A percentile compares a stretch with the other conserved stretches of the same genome.
These are phyloP conservation scores for Emmelina monodactyla DNA, from an alignment of 2,888 invertebrate species.

Conservation along the genomic window DNA sequence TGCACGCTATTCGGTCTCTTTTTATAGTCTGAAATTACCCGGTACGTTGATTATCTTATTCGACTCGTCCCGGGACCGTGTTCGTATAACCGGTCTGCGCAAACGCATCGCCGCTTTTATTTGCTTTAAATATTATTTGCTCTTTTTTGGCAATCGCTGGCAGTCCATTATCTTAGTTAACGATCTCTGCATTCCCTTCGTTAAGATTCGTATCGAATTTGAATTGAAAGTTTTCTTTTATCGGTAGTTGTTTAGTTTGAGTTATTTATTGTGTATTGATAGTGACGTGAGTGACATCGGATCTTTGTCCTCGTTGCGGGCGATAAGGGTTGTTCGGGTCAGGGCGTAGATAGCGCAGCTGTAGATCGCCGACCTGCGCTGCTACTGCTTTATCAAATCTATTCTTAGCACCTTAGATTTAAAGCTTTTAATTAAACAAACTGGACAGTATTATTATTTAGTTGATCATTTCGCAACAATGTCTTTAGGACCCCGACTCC, in stretches of 20 bases:
- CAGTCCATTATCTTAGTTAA: conserved; percentile 53
- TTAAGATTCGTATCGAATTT: conserved; percentile 51
- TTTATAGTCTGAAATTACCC: conserved; percentile 49
- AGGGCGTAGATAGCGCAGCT: conserved; percentile 43
- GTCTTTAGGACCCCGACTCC: no score
- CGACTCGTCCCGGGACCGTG: conserved; percentile 34
- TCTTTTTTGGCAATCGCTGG: conserved; percentile 55
- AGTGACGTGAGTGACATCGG: conserved; percentile 31
- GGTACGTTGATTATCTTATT: conserved; percentile 57
- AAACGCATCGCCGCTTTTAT: conserved; percentile 57
- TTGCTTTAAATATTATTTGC: conserved; percentile 61
- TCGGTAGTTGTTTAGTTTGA: conserved; percentile 26
- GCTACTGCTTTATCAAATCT: no score
- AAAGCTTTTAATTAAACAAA: no score
- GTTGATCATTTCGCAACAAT: no score
- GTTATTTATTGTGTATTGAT: conserved; percentile 38
- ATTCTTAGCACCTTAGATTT: no score
- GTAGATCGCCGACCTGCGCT: conserved; percentile 41
- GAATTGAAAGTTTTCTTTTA: conserved; percentile 43
- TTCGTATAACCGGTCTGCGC: conserved; percentile 45
- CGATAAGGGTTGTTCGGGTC: conserved; percentile 56
- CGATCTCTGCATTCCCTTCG: conserved; percentile 51
- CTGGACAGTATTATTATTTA: no score
- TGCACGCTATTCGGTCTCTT: conserved; percentile 31
- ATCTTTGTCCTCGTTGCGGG: conserved; percentile 53